A percentile compares a stretch with the other conserved stretches of the same genome.
Conservation (phyloP, 37 sponge, comb jelly and placozoan species). For the Cliona cf. orientalis region DNA sequence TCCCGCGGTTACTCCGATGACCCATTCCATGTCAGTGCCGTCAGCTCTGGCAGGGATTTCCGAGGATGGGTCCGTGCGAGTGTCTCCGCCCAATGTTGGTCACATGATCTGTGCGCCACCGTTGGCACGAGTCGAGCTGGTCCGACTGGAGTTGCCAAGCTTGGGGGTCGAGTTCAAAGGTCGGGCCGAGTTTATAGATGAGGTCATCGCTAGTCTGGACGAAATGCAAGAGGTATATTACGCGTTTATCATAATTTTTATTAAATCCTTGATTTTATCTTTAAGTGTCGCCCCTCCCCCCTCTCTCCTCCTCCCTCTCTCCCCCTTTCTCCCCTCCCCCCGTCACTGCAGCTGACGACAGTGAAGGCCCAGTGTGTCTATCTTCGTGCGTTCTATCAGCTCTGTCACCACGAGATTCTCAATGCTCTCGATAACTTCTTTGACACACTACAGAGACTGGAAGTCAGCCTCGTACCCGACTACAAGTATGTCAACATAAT, state of each 20-base stretch:
- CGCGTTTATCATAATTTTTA: background rate
- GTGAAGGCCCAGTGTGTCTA: slow-evolving; percentile 50
- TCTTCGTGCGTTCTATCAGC: slow-evolving; percentile 42
- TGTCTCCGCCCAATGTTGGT: no score
- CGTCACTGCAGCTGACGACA: slow-evolving; percentile 8
- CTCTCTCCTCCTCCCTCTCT: no score
- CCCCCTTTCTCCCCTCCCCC: no score
- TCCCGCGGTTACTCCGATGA: no score
- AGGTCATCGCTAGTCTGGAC: slow-evolving; percentile 13
- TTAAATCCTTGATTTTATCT: background rate
- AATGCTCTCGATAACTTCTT: slow-evolving; percentile 30
- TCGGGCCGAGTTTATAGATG: slow-evolving; percentile 10
- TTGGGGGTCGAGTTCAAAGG: slow-evolving; percentile 1
- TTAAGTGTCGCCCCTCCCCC: no score
- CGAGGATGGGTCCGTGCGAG: no score
- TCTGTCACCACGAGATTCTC: slow-evolving; percentile 21
- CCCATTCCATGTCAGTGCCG: no score
- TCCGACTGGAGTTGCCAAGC: background rate
- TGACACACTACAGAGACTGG: slow-evolving; percentile 39
- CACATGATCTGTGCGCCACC: no score
- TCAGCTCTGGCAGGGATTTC: no score
- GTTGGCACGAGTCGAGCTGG: no score
- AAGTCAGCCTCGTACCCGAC: slow-evolving; percentile 19
- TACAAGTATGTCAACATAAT: background rate
- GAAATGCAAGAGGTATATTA: slow-evolving; percentile 15